Evolutionary conservation across 2,888 invertebrate genomes (phyloP), one percentile per base, ranked within the genome.

Genomic region (Lissocephala sabroskyi): DNA sequence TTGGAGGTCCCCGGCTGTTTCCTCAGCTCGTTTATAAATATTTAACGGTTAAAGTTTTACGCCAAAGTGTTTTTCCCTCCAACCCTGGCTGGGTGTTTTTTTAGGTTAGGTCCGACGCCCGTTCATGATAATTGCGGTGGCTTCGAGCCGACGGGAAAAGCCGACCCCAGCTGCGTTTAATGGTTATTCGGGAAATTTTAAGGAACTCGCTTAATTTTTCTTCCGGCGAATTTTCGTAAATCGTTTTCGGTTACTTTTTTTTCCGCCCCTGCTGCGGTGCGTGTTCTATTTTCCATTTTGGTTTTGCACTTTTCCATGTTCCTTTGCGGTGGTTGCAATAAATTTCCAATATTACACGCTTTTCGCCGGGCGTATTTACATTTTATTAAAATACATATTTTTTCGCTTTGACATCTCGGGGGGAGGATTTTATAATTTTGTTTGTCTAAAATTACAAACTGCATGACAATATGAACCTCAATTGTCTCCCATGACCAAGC

Each of bases 151-250:
- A n/a, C n/a, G n/a, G n/a, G n/a, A n/a, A n/a, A n/a, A n/a, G n/a
- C n/a, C 37, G 55, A 51, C 65, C 65, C 73, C 76, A 68, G 68
- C 68, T 68, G 68, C 65, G 68, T 73, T 68, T 68, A 68, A 68
- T 68, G 73, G 76, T 59, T 76, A 76, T 76, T 57, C 68, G 65
- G 76, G 76, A 68, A n/a, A n/a, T n/a, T 68, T 73, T 76, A 62
- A 68, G 73, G 74, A 62, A 68, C 68, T 73, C 54, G 76, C 56
- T 61, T 66, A 65, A 52, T 59, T 56, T 59, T 62, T 37, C 40
- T 41, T 54, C 54, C 54, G 57, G n/a, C n/a, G n/a, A 13, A 13
- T 49, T 56, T 48, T 56, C 49, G 10, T 19, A 7, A 4, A 18
- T 2, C 11, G 10, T 37, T 56, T 17, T 18, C 9, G 19, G 30